Base-by-base conservation (phyloP, 1,140 invertebrate genomes). In the Heliconius nattereri region DNA sequence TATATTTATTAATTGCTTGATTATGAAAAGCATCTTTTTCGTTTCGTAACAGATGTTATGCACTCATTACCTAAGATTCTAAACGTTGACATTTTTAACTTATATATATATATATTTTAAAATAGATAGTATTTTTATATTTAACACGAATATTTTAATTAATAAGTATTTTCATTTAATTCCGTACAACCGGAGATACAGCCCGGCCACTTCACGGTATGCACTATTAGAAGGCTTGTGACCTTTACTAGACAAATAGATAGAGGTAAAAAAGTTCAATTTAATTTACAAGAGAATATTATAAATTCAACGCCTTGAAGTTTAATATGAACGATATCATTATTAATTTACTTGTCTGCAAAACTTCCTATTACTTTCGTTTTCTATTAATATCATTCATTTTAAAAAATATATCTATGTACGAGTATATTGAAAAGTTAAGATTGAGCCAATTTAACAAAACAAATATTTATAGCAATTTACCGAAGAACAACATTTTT, bases 191-290 rank as follows among this genome's bases (percentile, higher is more conserved):
- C 26, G 60, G 60, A 26, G 60, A 66, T 66, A 66, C 11, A 66
- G 60, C 0, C 60, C 60, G 60, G 7, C 26, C 13, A 66, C 26
- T 66, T 66, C 26, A 66, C 23, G 60, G 60, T 66, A 66, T 66
- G 60, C 60, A 66, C 60, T 66, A 66, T 66, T 66, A 66, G 26
- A 66, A 66, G 60, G 60, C 60, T 23, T 11, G 60, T 66, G 60
- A 66, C 60, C 60, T 66, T 66, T 66, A 66, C 26, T 66, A 0
- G 0, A 66, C 1, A n/a, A 29, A 66, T 66, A 8, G 54, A 54
- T 75, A 20, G 11, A 29, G 9, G 11, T 66, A 26, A 20, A 52
- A 66, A 66, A n/a, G 57, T 60, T 26, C 8, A 13, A 60, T 60
- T 60, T 60, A 26, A 60, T 23, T 2, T 23, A 11, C 7, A 60